These are phyloP conservation scores for Diaprepes abbreviatus DNA, from an alignment of 2,888 invertebrate genomes.

Conservation along the genomic window DNA sequence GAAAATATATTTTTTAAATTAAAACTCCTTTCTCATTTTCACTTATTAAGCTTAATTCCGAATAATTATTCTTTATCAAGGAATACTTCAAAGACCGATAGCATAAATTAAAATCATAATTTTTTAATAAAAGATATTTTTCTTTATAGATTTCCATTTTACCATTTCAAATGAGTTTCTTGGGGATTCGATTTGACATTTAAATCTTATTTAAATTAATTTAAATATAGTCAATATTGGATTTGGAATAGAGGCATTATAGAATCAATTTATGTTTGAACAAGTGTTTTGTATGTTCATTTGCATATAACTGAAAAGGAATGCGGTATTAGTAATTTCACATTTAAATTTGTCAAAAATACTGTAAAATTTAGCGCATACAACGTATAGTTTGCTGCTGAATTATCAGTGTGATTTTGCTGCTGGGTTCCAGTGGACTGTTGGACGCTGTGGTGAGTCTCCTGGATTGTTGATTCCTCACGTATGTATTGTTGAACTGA, in stretches of 20 bases:
- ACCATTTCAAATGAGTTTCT: slow-evolving; percentile 10
- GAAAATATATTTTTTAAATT: too few relatives aligned
- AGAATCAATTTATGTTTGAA: slow-evolving; percentile 30
- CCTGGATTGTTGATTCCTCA: too few relatives aligned
- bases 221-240: slow-evolving; percentile 37
- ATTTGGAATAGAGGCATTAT: slow-evolving; percentile 13
- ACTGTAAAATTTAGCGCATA: too few relatives aligned
- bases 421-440: too few relatives aligned
- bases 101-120: slow-evolving; percentile 10
- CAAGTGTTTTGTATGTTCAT: slow-evolving; percentile 3
- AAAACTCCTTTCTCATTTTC: too few relatives aligned
- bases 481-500: too few relatives aligned
- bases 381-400: too few relatives aligned
- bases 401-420: too few relatives aligned
- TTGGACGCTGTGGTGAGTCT: too few relatives aligned
- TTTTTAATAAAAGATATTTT: slow-evolving; percentile 18
- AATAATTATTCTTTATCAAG: background rate
- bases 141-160: slow-evolving; percentile 14
- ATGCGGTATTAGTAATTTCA: too few relatives aligned
- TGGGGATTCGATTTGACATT: slow-evolving; percentile 14
- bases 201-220: slow-evolving; percentile 41
- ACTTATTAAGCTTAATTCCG: too few relatives aligned
- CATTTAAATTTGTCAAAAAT: too few relatives aligned
- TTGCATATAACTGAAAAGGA: background rate
- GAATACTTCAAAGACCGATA: background rate